phyloP scores from a whole-genome alignment of 1,140 invertebrate species.

The Dufourea novaeangliae region DNA sequence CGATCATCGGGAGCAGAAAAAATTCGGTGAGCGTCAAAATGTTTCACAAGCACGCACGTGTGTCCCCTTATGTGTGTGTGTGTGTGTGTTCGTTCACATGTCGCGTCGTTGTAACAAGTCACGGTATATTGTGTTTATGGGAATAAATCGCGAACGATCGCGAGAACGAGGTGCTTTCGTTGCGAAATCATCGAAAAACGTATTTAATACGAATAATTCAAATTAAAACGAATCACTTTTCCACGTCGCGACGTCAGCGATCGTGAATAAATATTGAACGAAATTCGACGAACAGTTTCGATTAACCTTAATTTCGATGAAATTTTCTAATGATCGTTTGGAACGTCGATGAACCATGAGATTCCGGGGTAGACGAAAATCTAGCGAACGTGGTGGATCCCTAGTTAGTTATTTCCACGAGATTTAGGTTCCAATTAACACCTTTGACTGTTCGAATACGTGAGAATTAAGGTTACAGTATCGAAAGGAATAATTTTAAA shows the following conservation, averaged over 20 bases:
- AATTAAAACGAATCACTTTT: no score
- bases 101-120: neutral
- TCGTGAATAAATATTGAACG: neutral
- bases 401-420: slow-evolving; percentile 40
- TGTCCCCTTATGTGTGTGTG: neutral
- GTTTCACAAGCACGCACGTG: neutral
- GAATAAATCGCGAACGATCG: neutral
- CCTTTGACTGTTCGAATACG: no score
- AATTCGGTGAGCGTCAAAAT: slow-evolving; percentile 40
- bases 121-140: neutral
- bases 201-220: neutral
- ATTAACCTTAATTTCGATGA: neutral
- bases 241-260: neutral
- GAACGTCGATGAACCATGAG: slow-evolving; percentile 51
- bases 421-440: no score
- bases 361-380: slow-evolving; percentile 60
- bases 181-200: neutral
- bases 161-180: neutral
- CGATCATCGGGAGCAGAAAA: slow-evolving; percentile 28
- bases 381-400: slow-evolving; percentile 32
- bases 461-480: no score
- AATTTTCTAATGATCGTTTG: neutral
- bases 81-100: neutral
- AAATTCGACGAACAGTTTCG: neutral
- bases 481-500: no score